phyloP scores from a whole-genome alignment of 2,888 invertebrate species.

The Leucophenga montana region DNA sequence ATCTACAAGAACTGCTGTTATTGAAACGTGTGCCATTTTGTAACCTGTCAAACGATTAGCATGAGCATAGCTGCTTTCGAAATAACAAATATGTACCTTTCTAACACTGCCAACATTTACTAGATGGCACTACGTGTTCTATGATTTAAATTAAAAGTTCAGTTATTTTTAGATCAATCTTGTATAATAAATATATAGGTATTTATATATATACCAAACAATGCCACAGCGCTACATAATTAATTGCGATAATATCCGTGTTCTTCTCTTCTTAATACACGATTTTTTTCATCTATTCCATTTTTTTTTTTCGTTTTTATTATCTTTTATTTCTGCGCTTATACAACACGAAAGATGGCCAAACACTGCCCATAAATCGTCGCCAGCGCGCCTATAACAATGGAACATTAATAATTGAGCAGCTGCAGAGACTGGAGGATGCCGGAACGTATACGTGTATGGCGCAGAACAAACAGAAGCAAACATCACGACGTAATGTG shows the following conservation, averaged over 20 bases:
- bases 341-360: constrained; percentile 79
- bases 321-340: background rate
- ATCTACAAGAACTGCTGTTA: too few relatives aligned
- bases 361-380: constrained; percentile 88
- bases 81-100: too few relatives aligned
- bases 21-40: too few relatives aligned
- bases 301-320: background rate
- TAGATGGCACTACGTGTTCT: too few relatives aligned
- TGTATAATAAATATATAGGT: constrained; percentile 20
- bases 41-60: too few relatives aligned
- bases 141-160: too few relatives aligned
- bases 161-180: too few relatives aligned
- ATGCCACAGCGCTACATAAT: constrained; percentile 44
- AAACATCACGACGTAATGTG: constrained; percentile 83
- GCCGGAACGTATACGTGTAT: constrained; percentile 93
- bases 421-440: constrained; percentile 88
- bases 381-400: constrained; percentile 89
- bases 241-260: constrained; percentile 53
- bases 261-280: constrained; percentile 3
- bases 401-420: constrained; percentile 89
- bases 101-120: too few relatives aligned
- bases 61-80: too few relatives aligned
- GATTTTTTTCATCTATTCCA: constrained; percentile 15
- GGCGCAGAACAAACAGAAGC: constrained; percentile 87
- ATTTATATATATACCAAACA: constrained; percentile 1